Evolutionary conservation across 2,888 invertebrate species (phyloP), one percentile per base, ranked within the genome.

Genomic region (Nasonia oneida): DNA sequence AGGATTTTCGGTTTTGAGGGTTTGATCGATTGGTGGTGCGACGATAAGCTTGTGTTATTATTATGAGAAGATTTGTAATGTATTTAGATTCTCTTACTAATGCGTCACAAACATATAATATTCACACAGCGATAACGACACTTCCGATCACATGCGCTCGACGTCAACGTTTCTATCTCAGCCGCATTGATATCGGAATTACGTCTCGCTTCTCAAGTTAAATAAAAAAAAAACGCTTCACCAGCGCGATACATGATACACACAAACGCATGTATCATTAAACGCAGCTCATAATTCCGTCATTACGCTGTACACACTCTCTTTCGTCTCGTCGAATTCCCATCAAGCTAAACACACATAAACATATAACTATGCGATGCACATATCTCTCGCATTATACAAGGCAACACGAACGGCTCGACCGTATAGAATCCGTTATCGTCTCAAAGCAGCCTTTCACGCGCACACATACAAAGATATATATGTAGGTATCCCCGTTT

Each of bases 401-500:
- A 47, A 47, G 47, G 47, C 47, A 10, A 8, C 8, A 8, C 2
- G 10, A 47, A 47, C 53, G 23, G 23, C 5, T 61, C 57, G 5
- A 61, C 23, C 23, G 6, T 10, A 15, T 15, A 15, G n/a, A 75
- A 39, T 50, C 75, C 75, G 39, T 75, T 75, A 75, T 75, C 50
- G 15, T 33, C 50, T 33, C 8, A n/a, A 61, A 61, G 57, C 57
- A n/a, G n/a, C 15, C 6, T 18, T 61, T 6, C 57, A 8, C 23
- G 23, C 23, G 23, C n/a, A 8, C 6, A 3, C n/a, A 61, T 18
- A 61, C n/a, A n/a, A 1, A 29, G 29, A 29, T 57, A 15, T 5
- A n/a, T 18, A 5, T 61, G 15, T 18, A 29, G 29, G 29, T 29
- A 53, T 53, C 15, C 47, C 1, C 23, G 57, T 61, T 61, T 61